phyloP scores from a whole-genome alignment of 1,140 invertebrate genomes.

The Meloidogyne chitwoodi region DNA sequence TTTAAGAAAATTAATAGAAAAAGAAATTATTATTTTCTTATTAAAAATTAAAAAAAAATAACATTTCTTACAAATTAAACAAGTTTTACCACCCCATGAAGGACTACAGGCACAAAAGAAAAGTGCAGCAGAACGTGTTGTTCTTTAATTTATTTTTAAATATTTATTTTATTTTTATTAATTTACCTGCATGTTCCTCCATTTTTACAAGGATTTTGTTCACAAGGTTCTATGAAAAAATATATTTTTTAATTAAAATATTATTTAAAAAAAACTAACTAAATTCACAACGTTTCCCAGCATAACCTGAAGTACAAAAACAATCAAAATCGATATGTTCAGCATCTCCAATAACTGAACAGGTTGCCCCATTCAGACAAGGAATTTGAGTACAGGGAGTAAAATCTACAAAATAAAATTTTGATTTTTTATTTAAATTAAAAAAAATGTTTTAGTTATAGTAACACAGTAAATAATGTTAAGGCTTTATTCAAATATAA shows the following conservation, averaged over 20 bases:
- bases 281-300: conserved; percentile 27
- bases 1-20: too few species aligned
- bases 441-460: too few species aligned
- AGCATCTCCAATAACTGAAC: conserved; percentile 19
- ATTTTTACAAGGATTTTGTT: conserved; percentile 38
- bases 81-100: conserved; percentile 32
- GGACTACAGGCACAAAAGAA: conserved; percentile 36
- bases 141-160: neutral
- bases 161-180: neutral
- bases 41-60: neutral
- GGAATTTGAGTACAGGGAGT: conserved; percentile 30
- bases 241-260: neutral
- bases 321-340: conserved; percentile 25
- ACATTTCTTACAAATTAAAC: conserved; percentile 8
- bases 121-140: conserved; percentile 15
- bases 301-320: conserved; percentile 30
- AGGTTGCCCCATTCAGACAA: conserved; percentile 34
- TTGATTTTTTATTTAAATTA: too few species aligned
- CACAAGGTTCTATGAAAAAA: conserved; percentile 13
- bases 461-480: too few species aligned
- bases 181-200: conserved; percentile 26
- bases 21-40: too few species aligned
- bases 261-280: conserved; percentile 7
- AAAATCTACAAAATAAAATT: conserved; percentile 13
- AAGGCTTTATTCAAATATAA: too few species aligned